phyloP scores from a whole-genome alignment of 2,888 invertebrate species.

The Hirtodrosophila trivittata region DNA sequence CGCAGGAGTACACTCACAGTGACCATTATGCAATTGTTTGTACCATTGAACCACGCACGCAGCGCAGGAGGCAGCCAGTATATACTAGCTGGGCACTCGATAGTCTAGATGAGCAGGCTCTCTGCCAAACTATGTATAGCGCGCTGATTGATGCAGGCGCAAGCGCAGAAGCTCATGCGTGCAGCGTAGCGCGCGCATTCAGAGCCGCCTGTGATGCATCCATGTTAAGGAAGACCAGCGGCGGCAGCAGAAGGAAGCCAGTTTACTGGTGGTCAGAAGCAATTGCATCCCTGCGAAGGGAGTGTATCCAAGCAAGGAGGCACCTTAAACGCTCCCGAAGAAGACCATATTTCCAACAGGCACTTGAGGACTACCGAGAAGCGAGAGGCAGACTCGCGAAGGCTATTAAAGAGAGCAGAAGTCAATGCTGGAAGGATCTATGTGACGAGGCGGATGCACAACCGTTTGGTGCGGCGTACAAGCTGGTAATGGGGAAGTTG shows the following conservation, averaged over 20 bases:
- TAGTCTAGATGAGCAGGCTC: not conserved
- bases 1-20: conserved; percentile 17
- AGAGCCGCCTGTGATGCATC: not conserved
- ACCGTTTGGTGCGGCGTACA: conserved; percentile 19
- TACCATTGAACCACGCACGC: no score
- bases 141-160: not conserved
- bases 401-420: not conserved
- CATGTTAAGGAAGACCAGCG: not conserved
- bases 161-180: not conserved
- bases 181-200: conserved; percentile 1
- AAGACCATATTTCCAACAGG: not conserved
- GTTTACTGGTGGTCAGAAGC: no score
- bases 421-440: not conserved
- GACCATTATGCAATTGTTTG: not conserved
- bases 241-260: no score
- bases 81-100: not conserved
- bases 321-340: no score
- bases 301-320: not conserved
- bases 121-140: not conserved
- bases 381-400: not conserved
- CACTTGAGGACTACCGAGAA: not conserved
- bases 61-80: not conserved
- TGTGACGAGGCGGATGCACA: conserved; percentile 12
- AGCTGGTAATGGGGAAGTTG: conserved; percentile 1
- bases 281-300: no score